Evolutionary conservation across 1,140 invertebrate species (phyloP), one percentile per base, ranked within the genome.

Genomic region (Drosophila kepulauana): DNA sequence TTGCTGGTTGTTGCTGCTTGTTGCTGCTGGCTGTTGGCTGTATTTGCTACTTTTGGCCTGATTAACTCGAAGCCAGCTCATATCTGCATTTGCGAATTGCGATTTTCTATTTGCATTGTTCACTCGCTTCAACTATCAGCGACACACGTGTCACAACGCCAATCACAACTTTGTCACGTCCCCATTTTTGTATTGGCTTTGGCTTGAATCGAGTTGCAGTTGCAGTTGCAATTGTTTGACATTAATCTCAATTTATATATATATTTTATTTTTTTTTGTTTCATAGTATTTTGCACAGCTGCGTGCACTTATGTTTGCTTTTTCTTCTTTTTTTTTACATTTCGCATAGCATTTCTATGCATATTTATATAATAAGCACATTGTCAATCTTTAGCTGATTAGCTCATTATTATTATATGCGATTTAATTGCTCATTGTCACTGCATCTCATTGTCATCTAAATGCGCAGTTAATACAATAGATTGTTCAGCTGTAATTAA

Each of bases 211-310:
- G 35, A 20, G 33, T 56, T 56, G 52, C 28, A 16, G 5, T 35
- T 54, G 52, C 43, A 48, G 38, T 45, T 71, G 51, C 38, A 5
- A 11, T n/a, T 59, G 74, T 11, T 75, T 80, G 82, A 87, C 82
- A 87, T 88, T 88, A 88, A 87, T 87, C 82, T 82, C 54, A 59
- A 78, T 87, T 82, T 86, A 79, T 88, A 76, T 80, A 87, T 87
- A 87, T 56, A 48, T 5, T 3, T 45, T 11, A 11, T 45, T 1
- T 13, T n/a, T n/a, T 45, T 11, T 45, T 45, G 1, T 45, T n/a
- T 45, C 8, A 11, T 45, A 38, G 6, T 10, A 48, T 48, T 20
- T 56, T 46, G 76, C 84, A 79, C 84, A 87, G 84, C 79, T 88
- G 84, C 65, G 64, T 68, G 70, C 71, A 74, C 71, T 74, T 74